Evolutionary conservation across 2,888 invertebrate species (phyloP), one percentile per base, ranked within the genome.

Genomic region (Leptinotarsa peninsularis): DNA sequence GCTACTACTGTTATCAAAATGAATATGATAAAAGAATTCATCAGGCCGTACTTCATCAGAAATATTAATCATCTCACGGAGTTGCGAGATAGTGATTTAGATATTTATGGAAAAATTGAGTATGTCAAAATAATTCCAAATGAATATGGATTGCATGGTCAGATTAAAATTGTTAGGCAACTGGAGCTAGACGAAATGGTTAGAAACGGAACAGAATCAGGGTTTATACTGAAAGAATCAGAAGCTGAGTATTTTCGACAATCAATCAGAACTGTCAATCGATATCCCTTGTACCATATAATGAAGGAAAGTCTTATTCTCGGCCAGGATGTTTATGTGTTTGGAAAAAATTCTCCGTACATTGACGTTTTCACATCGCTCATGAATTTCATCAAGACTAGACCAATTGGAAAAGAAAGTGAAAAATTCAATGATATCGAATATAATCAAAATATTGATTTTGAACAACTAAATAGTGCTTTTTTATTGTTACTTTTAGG

Each of bases 251-350:
- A 63, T 43, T 63, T 33, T 43, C 63, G 14, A 43, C 33, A 63
- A 33, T 63, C 43, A 43, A 43, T 63, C 4, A 63, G 4, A 63
- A 15, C 63, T 18, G 7, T 33, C 5, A 27, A 63, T 15, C 14
- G n/a, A 15, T 18, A 18, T 27, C 63, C 63, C 4, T 63, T 43
- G 3, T 63, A 63, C 33, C 33, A 63, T 43, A 18, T 63, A n/a
- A n/a, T 63, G 10, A 4, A n/a, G 0, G 63, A 63, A 3, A n/a
- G 4, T 33, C 17, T 63, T 0, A 17, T 63, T 5, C 17, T 33
- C 3, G 63, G 63, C n/a, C 63, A 63, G n/a, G 63, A 63, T 63
- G 13, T 43, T 3, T 63, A 33, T 63, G n/a, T 63, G 13, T 63
- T 63, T 10, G 17, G 17, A 15, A 63, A 63, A 43, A 63, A 63